Evolutionary conservation across 2,888 invertebrate genomes (phyloP), one percentile per base, ranked within the genome.

Genomic region (Mesorhabditis belari): DNA sequence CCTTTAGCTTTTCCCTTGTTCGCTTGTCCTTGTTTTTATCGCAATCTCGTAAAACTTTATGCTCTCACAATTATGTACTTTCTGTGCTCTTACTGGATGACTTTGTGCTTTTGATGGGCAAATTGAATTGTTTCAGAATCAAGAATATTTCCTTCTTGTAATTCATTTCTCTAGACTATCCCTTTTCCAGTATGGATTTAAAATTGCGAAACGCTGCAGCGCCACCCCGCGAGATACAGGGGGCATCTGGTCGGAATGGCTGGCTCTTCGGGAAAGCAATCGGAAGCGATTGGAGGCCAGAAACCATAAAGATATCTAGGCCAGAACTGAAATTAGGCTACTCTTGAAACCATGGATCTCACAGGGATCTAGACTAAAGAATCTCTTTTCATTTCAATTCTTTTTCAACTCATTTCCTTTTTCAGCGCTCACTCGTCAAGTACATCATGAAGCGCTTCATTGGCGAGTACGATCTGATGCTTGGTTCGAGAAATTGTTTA

Each of bases 361-460:
- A n/a, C 21, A 19, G 19, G n/a, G 9, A 23, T 12, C 6, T 12
- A 25, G 19, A 17, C 9, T 4, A n/a, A n/a, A 25, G 26, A 55
- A 6, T 35, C n/a, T n/a, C n/a, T n/a, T n/a, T n/a, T n/a, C n/a
- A n/a, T 35, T 50, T 59, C 35, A 35, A 55, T 55, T 24, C 27
- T 29, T 49, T 44, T 21, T 35, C 21, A 21, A 49, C n/a, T 29
- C n/a, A n/a, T n/a, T 4, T 29, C 51, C 17, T 23, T 3, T 71
- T 74, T 65, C 78, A 84, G 84, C 84, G 4, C 69, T 84, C 57
- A 82, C 84, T 19, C 74, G 84, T 84, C 21, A 84, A 83, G 69
- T 84, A 83, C 68, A 81, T 84, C 29, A 84, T 83, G 0, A 78
- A 79, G 63, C 68, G 84, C 21, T 84, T 83, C 63, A 84, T 84